A percentile compares a stretch with the other conserved stretches of the same genome.
Conservation (phyloP, 2,888 invertebrate species). For the Lypha dubia region DNA sequence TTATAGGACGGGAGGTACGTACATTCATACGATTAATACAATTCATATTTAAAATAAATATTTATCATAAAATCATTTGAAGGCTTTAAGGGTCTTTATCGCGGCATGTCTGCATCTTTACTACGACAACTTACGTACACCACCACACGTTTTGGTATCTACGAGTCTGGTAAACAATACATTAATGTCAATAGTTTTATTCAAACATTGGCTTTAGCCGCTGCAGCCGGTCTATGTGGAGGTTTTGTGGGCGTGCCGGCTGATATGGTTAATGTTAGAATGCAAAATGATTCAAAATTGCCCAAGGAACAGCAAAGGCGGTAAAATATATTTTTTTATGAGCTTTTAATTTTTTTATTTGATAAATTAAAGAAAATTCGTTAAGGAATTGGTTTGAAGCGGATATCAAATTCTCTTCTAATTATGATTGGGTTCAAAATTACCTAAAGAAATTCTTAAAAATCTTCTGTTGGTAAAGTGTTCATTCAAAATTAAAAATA, state of each 20-base stretch:
- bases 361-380: too few relatives aligned
- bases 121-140: slow-evolving; percentile 97
- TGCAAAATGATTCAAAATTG: slow-evolving; percentile 99
- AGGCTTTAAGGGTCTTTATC: slow-evolving; percentile 93
- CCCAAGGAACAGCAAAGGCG: slow-evolving; percentile 92
- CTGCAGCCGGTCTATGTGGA: slow-evolving; percentile 91
- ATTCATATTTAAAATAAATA: neutral
- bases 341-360: too few relatives aligned
- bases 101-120: slow-evolving; percentile 96
- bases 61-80: neutral
- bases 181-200: slow-evolving; percentile 80
- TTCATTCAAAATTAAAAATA: too few relatives aligned
- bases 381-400: too few relatives aligned
- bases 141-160: slow-evolving; percentile 90
- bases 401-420: too few relatives aligned
- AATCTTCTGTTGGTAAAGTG: too few relatives aligned
- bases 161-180: slow-evolving; percentile 88
- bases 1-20: slow-evolving; percentile 91
- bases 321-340: slow-evolving; percentile 84
- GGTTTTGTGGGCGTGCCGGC: slow-evolving; percentile 97
- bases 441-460: too few relatives aligned
- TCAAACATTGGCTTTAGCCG: slow-evolving; percentile 89
- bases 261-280: slow-evolving; percentile 98
- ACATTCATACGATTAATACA: too few relatives aligned
- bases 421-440: too few relatives aligned